Base-by-base conservation (phyloP, 2,113 vertebrate genomes). In the Coryphaenoides rupestris region DNA sequence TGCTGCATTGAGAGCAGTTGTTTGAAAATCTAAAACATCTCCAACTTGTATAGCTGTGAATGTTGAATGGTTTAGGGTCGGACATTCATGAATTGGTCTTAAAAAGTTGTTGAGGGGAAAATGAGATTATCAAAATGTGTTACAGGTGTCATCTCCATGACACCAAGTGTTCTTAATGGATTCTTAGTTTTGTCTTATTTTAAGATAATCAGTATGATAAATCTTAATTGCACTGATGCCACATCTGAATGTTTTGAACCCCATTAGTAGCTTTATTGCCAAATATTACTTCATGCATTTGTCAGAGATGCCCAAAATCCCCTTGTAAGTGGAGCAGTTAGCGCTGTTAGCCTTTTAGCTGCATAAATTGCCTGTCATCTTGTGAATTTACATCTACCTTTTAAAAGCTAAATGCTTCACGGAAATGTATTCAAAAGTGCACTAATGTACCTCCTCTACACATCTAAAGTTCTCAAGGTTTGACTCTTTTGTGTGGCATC, bases 181-280 rank as follows among this genome's bases (percentile, higher is more conserved):
- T 53, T 57, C 55, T 60, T 52, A n/a, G 23, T 40, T 14, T 15
- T 45, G 23, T 33, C 33, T 40, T 40, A 40, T 40, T 49, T 24
- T 14, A 57, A 21, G 19, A 2, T 56, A 58, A 58, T 59, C 14
- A n/a, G 16, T 7, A 23, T n/a, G 21, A 49, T 26, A 47, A 57
- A 15, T 50, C 15, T 24, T 33, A 53, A 52, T 24, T 58, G n/a
- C 63, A 45, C 68, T 62, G 70, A 28, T 16, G 15, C 47, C 68
- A 71, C 65, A 49, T 68, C 63, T 69, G 54, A 67, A 67, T 63
- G 65, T 69, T 74, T 65, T 59, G 52, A 69, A 68, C 70, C 71
- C 70, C 72, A 77, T 75, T 77, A 77, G 72, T 55, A 40, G 60
- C 45, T 61, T 80, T 75, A 66, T 55, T 69, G 65, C 70, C 23